These are phyloP conservation scores for Achatina immaculata DNA, from an alignment of 1,140 invertebrate genomes.

Conservation along the genomic window DNA sequence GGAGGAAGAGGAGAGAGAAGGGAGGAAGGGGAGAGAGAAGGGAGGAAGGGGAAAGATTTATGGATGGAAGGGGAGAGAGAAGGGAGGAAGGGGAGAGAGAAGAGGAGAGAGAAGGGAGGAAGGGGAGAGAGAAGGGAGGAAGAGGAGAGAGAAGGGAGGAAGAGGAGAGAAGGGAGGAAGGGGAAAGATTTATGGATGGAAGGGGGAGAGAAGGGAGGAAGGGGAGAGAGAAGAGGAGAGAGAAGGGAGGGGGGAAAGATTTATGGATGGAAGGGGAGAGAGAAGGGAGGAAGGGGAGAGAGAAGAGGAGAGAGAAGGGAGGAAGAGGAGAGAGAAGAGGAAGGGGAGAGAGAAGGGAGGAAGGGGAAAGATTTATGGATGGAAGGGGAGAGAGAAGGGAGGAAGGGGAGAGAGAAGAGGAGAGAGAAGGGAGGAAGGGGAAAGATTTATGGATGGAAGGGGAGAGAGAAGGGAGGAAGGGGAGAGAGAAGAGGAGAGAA, in stretches of 20 bases:
- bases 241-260: neutral
- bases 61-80: neutral
- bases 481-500: constrained; percentile 10
- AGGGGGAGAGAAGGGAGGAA: neutral
- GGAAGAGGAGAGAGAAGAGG: neutral
- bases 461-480: constrained; percentile 22
- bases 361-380: too few species aligned
- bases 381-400: neutral
- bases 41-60: too few species aligned
- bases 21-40: too few species aligned
- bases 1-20: too few species aligned
- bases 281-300: neutral
- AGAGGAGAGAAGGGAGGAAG: neutral
- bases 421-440: neutral
- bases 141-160: neutral
- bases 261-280: neutral
- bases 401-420: neutral
- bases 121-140: constrained; percentile 1
- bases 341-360: neutral
- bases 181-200: neutral
- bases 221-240: neutral
- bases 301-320: neutral
- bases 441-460: neutral
- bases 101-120: neutral
- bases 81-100: neutral